These are phyloP conservation scores for Eonycteris spelaea DNA, from an alignment of 2,113 vertebrate species.

Conservation along the genomic window DNA sequence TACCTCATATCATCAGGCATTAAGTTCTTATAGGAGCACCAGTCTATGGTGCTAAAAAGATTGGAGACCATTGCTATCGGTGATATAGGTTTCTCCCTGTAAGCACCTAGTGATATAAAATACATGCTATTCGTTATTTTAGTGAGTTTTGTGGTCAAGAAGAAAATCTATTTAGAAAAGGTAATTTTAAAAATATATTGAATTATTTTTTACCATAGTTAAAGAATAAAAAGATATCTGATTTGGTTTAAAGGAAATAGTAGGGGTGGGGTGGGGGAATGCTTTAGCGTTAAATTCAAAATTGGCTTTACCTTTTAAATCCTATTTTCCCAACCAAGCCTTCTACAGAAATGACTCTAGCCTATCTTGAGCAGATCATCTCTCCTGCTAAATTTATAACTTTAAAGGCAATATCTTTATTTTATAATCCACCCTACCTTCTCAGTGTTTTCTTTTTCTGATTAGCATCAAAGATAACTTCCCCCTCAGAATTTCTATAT, in stretches of 20 bases:
- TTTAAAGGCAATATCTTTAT: background rate
- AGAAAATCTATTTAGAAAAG: background rate
- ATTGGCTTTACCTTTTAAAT: background rate
- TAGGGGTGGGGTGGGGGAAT: background rate
- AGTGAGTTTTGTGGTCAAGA: background rate
- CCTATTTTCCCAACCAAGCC: background rate
- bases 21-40: too few relatives aligned
- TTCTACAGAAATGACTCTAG: background rate
- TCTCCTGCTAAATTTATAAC: background rate
- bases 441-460: background rate
- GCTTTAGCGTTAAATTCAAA: background rate
- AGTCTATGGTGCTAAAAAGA: too few relatives aligned
- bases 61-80: background rate
- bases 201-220: background rate
- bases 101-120: background rate
- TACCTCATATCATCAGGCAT: too few relatives aligned
- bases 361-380: background rate
- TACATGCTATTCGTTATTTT: background rate
- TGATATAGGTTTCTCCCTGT: background rate
- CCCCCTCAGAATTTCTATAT: background rate
- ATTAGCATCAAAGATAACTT: background rate
- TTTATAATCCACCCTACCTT: background rate
- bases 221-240: background rate
- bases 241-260: background rate
- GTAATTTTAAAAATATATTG: background rate